Evolutionary conservation across 2,113 vertebrate genomes (phyloP).

Genomic region (Lynx canadensis): DNA sequence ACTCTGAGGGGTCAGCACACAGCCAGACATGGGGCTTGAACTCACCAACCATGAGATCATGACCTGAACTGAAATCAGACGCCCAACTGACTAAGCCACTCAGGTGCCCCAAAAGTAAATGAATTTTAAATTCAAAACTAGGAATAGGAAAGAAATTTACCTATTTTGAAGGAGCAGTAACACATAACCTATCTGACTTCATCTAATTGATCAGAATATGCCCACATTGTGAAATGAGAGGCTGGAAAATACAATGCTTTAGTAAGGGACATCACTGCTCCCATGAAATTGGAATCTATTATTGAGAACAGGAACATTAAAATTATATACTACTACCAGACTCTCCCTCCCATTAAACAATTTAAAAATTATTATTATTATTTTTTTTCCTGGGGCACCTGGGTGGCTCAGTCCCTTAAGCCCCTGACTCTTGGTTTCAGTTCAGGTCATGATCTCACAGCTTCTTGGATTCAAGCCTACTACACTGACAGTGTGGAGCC

Average conservation of each 20-base stretch:
- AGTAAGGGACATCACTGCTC: not conserved
- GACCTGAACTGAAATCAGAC: no score
- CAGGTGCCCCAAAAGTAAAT: not conserved
- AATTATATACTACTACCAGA: not conserved
- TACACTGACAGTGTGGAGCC: no score
- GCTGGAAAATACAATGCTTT: not conserved
- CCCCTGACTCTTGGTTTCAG: no score
- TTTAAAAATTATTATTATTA: not conserved
- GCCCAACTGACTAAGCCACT: no score
- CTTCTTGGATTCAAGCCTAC: no score
- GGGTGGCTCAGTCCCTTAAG: no score
- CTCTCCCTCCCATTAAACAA: not conserved
- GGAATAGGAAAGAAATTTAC: not conserved
- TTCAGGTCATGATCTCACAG: no score
- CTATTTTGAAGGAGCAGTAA: not conserved
- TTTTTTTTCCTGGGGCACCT: no score
- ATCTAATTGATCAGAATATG: not conserved
- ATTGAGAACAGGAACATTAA: not conserved
- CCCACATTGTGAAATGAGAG: not conserved
- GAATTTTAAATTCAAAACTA: not conserved
- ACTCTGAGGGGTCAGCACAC: no score
- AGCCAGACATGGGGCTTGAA: no score
- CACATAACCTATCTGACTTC: not conserved
- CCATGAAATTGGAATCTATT: not conserved
- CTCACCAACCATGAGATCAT: no score